Base-by-base conservation (phyloP, 1,140 invertebrate genomes). In the Nautilus pompilius region DNA sequence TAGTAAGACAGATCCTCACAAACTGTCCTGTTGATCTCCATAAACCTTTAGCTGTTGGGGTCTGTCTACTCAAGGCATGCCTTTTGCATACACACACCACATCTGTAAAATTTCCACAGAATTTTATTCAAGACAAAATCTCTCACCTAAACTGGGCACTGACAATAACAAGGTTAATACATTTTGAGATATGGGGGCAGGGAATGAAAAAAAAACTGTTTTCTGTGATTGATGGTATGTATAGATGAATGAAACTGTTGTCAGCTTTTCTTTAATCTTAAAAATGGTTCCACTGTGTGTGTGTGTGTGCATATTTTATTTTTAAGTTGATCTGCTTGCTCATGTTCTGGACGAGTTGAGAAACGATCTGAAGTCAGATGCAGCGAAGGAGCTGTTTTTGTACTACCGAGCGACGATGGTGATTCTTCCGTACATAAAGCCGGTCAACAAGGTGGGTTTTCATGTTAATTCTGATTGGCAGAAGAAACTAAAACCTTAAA, bases 261-360 rank as follows among this genome's bases (percentile, higher is more conserved):
- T 8, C 17, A 58, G n/a, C 13, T 41, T 24, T 20, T 22, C 13
- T 28, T 33, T 60, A 34, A 49, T 29, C 6, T 15, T 49, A 5
- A 2, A 36, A 33, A 13, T 4, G 28, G 8, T 26, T 63, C 5
- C 28, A 6, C 28, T 10, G 56, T 51, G 17, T 20, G 28, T 5
- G 8, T 17, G 17, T 22, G 20, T 46, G n/a, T 49, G 20, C 5
- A 13, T n/a, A 65, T 46, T 60, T 55, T 67, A 26, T 48, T 17
- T 71, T 66, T 28, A 73, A 82, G 81, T 77, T 65, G 80, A 82
- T 64, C 65, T 78, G 13, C 30, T 82, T n/a, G 80, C 80, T n/a
- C 73, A 80, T 60, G 80, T 81, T 8, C 81, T 80, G 71, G 79
- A 80, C 63, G 65, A 76, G 2, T 59, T 82, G 45, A 79, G 74